Base-by-base conservation (phyloP, 2,888 invertebrate genomes). In the Spicauda simplicius region DNA sequence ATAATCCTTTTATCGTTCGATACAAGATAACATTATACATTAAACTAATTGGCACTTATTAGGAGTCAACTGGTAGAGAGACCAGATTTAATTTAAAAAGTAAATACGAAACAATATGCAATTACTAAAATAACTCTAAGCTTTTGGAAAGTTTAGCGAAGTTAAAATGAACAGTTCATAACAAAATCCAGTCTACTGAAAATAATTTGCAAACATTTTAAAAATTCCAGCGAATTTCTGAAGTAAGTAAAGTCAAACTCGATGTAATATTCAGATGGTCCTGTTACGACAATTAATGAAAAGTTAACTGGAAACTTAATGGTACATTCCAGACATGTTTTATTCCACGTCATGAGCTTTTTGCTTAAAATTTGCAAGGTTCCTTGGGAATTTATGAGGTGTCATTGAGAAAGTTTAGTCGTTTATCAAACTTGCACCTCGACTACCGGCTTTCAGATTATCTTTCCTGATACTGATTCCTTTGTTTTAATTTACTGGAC, bases 401-500 rank as follows among this genome's bases (percentile, higher is more conserved):
- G 82, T 80, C 85, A 79, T 81, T 82, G 78, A 70, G 75, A 80
- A 86, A 88, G 83, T 88, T 86, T 75, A 75, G 80, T 79, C 84
- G 80, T 84, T 82, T 81, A 85, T 87, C 81, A 85, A 85, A 85
- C 78, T 85, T 81, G 70, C 70, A 72, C 74, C 73, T 74, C 73
- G 74, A 72, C 55, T 33, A 73, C 72, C 71, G 73, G 74, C 76
- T 78, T 73, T 64, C 70, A 78, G 81, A 85, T 84, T 81, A 83
- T 83, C 80, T 78, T 72, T 19, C 50, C 25, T 59, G 79, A 83
- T 82, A 80, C 77, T 79, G 77, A 84, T 81, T 76, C 76, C 70
- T 70, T 72, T 69, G 72, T 74, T 73, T 76, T 77, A 78, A 81
- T 80, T 50, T 18, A 50, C 50, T 50, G 3, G 16, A 50, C 16